These are phyloP conservation scores for Aspidapion aeneum DNA, from an alignment of 2,888 invertebrate genomes.

Conservation along the genomic window DNA sequence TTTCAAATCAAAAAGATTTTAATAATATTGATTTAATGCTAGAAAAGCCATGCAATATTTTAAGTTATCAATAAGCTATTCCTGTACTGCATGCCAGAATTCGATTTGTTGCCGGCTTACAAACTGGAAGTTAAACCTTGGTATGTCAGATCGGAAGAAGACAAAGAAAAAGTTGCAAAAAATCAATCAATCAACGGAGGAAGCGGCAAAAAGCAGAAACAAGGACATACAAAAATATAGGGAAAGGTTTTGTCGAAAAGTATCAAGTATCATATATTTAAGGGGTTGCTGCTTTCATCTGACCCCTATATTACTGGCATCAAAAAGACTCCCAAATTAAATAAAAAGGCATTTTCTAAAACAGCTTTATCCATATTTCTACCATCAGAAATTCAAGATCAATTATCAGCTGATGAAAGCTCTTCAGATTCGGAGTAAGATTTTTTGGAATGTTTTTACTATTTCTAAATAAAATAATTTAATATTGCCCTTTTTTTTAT, in stretches of 20 bases:
- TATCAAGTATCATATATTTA: constrained; percentile 8
- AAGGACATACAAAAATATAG: neutral
- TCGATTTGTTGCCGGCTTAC: constrained; percentile 6
- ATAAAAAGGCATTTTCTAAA: neutral
- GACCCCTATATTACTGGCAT: constrained; percentile 9
- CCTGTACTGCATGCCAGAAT: constrained; percentile 5
- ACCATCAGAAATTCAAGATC: neutral
- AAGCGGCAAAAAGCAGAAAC: constrained; percentile 9
- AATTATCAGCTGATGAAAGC: neutral
- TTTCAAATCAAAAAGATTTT: constrained; percentile 7
- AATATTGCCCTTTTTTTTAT: too few relatives aligned
- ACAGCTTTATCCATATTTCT: neutral
- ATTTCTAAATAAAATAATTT: too few relatives aligned
- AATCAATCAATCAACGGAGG: constrained; percentile 9
- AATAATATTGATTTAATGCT: constrained; percentile 6
- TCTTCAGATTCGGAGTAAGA: neutral
- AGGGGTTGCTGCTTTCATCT: constrained; percentile 12
- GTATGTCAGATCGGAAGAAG: neutral
- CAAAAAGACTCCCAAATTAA: constrained; percentile 8
- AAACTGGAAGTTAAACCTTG: constrained; percentile 4
- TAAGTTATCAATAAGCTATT: neutral
- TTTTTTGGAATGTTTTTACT: neutral
- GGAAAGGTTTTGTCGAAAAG: constrained; percentile 10
- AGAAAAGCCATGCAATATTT: constrained; percentile 1
- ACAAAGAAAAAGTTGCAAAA: constrained; percentile 5